Conservation (phyloP, 2,113 vertebrate species). For the Periophthalmus modestus region DNA sequence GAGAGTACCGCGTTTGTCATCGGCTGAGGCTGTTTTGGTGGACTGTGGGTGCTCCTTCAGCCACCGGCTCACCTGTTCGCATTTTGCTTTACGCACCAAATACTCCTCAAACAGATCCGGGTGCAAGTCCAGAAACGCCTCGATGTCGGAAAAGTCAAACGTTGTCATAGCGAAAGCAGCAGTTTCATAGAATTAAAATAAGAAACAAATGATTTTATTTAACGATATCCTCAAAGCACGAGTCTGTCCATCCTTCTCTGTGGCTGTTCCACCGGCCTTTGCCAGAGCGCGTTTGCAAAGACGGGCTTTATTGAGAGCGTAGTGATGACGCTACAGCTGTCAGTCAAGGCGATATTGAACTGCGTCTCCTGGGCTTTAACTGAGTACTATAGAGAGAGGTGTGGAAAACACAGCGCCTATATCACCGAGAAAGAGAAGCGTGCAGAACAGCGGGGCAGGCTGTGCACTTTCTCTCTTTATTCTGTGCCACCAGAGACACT, state of each 20-base stretch:
- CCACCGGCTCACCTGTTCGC: constrained; percentile 75
- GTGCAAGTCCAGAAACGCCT: constrained; percentile 80
- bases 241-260: constrained; percentile 10
- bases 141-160: constrained; percentile 79
- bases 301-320: constrained; percentile 24
- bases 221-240: constrained; percentile 28
- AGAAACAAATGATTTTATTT: constrained; percentile 17
- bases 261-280: constrained; percentile 11
- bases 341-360: constrained; percentile 47
- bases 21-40: constrained; percentile 57
- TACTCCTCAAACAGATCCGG: constrained; percentile 82
- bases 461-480: constrained; percentile 49
- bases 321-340: constrained; percentile 52
- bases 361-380: constrained; percentile 34
- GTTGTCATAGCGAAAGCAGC: constrained; percentile 67
- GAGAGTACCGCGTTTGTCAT: constrained; percentile 60
- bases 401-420: constrained; percentile 38
- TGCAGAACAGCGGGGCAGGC: constrained; percentile 26
- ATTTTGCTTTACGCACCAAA: constrained; percentile 74
- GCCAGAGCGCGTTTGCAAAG: constrained; percentile 7
- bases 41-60: constrained; percentile 68
- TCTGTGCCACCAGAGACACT: constrained; percentile 35
- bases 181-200: constrained; percentile 1
- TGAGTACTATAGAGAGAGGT: constrained; percentile 35
- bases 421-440: constrained; percentile 35